Conservation (phyloP, 2,113 vertebrate genomes). For the Siniperca chuatsi region DNA sequence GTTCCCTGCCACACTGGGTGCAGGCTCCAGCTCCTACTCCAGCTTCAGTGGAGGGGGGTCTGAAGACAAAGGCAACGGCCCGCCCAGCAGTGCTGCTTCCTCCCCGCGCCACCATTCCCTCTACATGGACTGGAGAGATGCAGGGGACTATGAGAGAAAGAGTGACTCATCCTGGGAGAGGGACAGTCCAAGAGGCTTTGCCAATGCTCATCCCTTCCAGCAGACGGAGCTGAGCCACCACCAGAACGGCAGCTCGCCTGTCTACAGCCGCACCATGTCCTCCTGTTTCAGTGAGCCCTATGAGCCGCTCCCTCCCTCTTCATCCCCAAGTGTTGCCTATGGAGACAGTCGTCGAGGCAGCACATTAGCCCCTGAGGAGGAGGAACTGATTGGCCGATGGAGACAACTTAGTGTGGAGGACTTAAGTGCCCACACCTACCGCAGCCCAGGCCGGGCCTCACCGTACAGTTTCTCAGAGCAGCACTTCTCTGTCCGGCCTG, state of each 20-base stretch:
- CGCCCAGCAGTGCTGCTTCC: conserved; percentile 90
- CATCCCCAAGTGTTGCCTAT: conserved; percentile 88
- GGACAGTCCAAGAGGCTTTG: conserved; percentile 88
- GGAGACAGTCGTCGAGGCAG: conserved; percentile 89
- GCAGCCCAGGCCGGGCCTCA: conserved; percentile 87
- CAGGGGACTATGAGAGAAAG: conserved; percentile 90
- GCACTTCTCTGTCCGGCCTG: conserved; percentile 87
- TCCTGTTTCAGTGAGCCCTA: conserved; percentile 92
- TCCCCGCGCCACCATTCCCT: conserved; percentile 92
- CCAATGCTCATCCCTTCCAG: conserved; percentile 86
- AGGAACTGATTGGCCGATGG: conserved; percentile 91
- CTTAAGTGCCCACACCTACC: conserved; percentile 90
- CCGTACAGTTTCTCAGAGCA: conserved; percentile 94
- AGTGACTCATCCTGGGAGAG: conserved; percentile 89
- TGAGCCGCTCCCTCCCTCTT: conserved; percentile 89
- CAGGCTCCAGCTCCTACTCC: conserved; percentile 95
- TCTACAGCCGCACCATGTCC: conserved; percentile 91
- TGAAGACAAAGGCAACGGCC: conserved; percentile 91
- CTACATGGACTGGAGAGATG: conserved; percentile 93
- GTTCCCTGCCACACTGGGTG: conserved; percentile 88
- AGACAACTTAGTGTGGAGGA: conserved; percentile 94
- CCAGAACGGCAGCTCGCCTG: conserved; percentile 88
- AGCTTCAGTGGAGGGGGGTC: conserved; percentile 93
- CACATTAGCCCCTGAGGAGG: conserved; percentile 86
- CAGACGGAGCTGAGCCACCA: conserved; percentile 87